Base-by-base conservation (phyloP, 2,888 invertebrate species). In the Bugulina stolonifera region DNA sequence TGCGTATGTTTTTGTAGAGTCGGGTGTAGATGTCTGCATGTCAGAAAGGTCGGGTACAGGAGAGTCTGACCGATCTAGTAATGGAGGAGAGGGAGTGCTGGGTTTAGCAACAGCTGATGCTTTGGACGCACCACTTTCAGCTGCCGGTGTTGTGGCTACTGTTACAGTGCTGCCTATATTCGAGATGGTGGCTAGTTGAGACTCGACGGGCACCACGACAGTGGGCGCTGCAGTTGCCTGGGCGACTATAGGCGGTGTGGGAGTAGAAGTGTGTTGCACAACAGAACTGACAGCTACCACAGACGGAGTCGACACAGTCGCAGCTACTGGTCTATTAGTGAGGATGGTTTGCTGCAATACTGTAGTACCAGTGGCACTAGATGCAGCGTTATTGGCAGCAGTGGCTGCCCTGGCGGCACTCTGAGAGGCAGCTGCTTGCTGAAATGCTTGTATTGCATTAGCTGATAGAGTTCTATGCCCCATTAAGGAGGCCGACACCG, bases 121-220 rank as follows among this genome's bases (percentile, higher is more conserved):
- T 18, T 43, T 43, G 43, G 18, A 43, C 43, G 18, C 5, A 10
- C 5, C 18, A 43, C 10, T 10, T 43, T 43, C 43, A 25, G 64
- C 3, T 3, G 64, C 32, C n/a, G 64, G 64, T 5, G 64, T 64
- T 27, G 64, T 64, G 32, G 64, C 64, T n/a, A 64, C 34, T 10
- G 64, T 64, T 3, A 64, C 64, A 14, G 64, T 64, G 32, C 34
- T 64, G 32, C 64, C 64, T 25, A 64, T 27, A 32, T 64, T 64
- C 2, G 64, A 22, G 5, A 64, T 14, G 29, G 64, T 27, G 3
- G 25, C 57, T 57, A 57, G 5, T 25, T 57, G 57, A 25, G 57
- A 25, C 18, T 64, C 64, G 10, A 32, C 29, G 2, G 32, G 29
- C 3, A 64, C 64, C 18, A 64, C 64, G 32, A 32, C 32, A 14